A percentile compares a stretch with the other conserved stretches of the same genome.
Evolutionary conservation across 2,888 invertebrate genomes (phyloP).

Genomic region (Cheilosia impressa): DNA sequence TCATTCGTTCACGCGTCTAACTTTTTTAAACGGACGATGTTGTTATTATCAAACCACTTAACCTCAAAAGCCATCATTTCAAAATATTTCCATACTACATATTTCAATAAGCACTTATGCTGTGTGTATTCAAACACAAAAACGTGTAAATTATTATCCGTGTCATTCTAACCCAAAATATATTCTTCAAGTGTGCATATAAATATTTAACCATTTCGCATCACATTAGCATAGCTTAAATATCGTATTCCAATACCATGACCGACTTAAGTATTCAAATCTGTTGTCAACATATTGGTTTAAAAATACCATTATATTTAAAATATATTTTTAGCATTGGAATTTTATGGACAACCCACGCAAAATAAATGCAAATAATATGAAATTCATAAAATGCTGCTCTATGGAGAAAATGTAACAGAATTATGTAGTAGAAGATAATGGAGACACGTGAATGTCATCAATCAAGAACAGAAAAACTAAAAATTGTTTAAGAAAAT

Average conservation of each 20-base stretch:
- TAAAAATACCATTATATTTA: background rate
- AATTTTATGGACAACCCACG: background rate
- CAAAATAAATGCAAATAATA: background rate
- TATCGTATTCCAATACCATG: background rate
- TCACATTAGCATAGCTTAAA: too few species aligned
- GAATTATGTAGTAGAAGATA: background rate
- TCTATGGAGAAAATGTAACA: background rate
- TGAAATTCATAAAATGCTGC: background rate
- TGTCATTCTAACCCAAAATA: too few species aligned
- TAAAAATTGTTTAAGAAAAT: background rate
- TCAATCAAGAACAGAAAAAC: background rate
- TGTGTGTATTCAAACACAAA: too few species aligned
- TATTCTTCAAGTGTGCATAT: too few species aligned
- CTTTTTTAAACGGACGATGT: too few species aligned
- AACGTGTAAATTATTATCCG: too few species aligned
- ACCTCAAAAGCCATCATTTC: too few species aligned
- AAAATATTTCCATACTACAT: too few species aligned
- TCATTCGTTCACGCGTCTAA: too few species aligned
- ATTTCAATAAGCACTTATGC: too few species aligned
- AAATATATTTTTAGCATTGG: background rate
- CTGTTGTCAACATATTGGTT: background rate
- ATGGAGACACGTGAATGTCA: background rate
- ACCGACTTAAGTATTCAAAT: background rate
- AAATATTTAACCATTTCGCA: too few species aligned
- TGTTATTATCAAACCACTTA: too few species aligned